Evolutionary conservation across 2,113 vertebrate genomes (phyloP).

Genomic region (Clupea harengus): DNA sequence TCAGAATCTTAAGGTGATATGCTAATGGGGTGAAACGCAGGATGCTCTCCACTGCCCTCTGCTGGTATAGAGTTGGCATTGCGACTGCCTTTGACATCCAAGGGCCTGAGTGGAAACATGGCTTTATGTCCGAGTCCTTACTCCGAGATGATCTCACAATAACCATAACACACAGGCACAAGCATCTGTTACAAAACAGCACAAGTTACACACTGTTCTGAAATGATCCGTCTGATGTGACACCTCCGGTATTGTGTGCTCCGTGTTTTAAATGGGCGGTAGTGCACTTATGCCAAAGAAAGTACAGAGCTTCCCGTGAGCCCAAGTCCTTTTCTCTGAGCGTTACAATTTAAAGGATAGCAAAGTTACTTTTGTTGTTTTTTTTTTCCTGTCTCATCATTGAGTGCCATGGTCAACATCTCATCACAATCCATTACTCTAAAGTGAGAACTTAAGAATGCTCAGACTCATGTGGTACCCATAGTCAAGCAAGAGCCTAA

Average conservation of each 20-base stretch:
- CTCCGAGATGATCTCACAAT: background rate
- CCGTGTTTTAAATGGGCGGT: background rate
- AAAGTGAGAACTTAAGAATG: no score
- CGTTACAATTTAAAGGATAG: slow-evolving; percentile 15
- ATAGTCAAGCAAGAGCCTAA: no score
- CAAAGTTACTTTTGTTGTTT: background rate
- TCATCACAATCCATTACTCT: no score
- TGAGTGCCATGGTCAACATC: no score
- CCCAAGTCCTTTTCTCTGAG: background rate
- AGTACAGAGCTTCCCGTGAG: background rate
- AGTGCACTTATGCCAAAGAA: background rate
- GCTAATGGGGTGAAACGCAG: background rate
- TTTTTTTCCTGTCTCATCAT: background rate
- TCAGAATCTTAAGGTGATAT: background rate
- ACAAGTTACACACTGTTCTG: background rate
- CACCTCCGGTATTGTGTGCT: background rate
- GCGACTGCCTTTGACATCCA: slow-evolving; percentile 8
- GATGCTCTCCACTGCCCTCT: slow-evolving; percentile 10
- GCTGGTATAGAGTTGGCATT: slow-evolving; percentile 9
- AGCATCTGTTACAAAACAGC: background rate
- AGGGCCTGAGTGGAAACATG: background rate
- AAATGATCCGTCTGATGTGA: background rate
- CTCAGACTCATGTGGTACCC: no score
- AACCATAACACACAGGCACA: background rate
- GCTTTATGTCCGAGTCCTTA: background rate